Evolutionary conservation across 2,113 vertebrate species (phyloP), one percentile per base, ranked within the genome.

Genomic region (Climacteris rufus): DNA sequence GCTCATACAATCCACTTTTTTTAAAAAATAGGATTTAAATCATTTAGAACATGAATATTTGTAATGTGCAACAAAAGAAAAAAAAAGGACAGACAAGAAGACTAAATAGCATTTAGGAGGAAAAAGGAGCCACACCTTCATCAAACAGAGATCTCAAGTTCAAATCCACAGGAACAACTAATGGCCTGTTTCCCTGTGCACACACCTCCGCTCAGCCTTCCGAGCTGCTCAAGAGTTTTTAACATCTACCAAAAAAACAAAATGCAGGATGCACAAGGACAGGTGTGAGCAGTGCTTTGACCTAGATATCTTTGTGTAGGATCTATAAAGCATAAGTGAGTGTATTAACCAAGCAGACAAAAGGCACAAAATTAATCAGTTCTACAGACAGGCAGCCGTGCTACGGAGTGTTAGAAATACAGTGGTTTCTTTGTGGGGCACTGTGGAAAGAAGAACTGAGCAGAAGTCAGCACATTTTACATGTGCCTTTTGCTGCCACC

Each of bases 311-410:
- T 86, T 56, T 80, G 66, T 94, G 94, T 89, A 80, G 33, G 75
- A 83, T 23, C 94, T 96, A 94, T 64, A 96, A 96, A 97, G 89
- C 94, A 0, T 64, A 88, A 96, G 78, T 87, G 83, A 19, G 4
- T 79, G 78, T 87, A 75, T 95, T 85, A 94, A 96, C 94, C 94
- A 94, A 97, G 96, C 96, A 93, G 96, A 94, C 92, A 70, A 97
- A 98, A 98, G 98, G 97, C 97, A 97, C 97, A 76, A 94, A 93
- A 91, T 97, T 12, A 93, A 89, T 78, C 45, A 25, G 91, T 83
- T 95, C 93, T 94, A 90, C 53, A 75, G 91, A 89, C 66, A 93
- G 59, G 97, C 89, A 65, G 65, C 96, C 97, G 76, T 77, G 93
- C 97, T 96, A 66, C 74, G 60, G 70, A 28, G 9, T 31, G 81